phyloP scores from a whole-genome alignment of 1,140 invertebrate species.

The Leptopilina boulardi region DNA sequence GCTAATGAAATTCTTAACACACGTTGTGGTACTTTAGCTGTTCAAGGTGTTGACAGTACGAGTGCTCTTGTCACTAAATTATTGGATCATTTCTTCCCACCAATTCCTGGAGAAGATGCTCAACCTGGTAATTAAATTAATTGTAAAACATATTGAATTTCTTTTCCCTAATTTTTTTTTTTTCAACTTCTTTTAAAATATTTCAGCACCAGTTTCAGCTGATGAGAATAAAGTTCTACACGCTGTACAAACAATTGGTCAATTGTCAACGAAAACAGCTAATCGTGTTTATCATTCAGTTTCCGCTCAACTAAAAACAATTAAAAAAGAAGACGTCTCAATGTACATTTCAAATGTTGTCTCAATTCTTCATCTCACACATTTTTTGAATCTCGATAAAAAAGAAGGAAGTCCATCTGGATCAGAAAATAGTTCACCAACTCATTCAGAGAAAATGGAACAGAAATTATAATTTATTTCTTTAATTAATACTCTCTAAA shows the following conservation, averaged over 20 bases:
- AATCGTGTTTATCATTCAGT: slow-evolving; percentile 83
- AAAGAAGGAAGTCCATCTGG: slow-evolving; percentile 43
- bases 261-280: slow-evolving; percentile 84
- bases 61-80: slow-evolving; percentile 81
- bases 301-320: slow-evolving; percentile 79
- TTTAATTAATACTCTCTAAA: too few relatives aligned
- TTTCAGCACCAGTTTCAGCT: slow-evolving; percentile 78
- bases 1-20: slow-evolving; percentile 84
- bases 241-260: slow-evolving; percentile 84
- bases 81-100: slow-evolving; percentile 82
- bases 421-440: not conserved
- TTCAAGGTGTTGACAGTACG: slow-evolving; percentile 81
- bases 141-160: too few relatives aligned
- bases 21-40: slow-evolving; percentile 81
- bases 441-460: not conserved
- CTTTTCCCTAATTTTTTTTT: not conserved
- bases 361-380: slow-evolving; percentile 81
- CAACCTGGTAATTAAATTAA: slow-evolving; percentile 76
- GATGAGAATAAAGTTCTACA: slow-evolving; percentile 83
- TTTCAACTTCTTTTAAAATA: slow-evolving; percentile 38
- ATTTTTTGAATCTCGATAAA: slow-evolving; percentile 74
- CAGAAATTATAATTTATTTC: not conserved
- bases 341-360: slow-evolving; percentile 81
- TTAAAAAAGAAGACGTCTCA: slow-evolving; percentile 81
- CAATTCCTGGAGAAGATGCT: slow-evolving; percentile 75